A percentile compares a stretch with the other conserved stretches of the same genome.
phyloP scores from a whole-genome alignment of 2,888 invertebrate species.

The Fissipunctia ypsillon region DNA sequence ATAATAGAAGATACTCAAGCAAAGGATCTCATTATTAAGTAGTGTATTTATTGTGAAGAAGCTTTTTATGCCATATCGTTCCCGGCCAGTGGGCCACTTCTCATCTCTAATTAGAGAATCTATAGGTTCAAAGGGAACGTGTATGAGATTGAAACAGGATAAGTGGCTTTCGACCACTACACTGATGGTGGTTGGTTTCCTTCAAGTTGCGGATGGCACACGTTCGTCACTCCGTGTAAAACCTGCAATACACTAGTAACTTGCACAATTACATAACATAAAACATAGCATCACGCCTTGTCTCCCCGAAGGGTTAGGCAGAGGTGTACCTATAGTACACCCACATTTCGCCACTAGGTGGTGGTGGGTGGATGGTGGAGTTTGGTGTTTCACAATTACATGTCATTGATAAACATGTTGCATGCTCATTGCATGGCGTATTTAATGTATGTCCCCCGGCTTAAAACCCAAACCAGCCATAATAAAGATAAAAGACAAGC shows the following conservation, averaged over 20 bases:
- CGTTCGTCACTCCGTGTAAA: background rate
- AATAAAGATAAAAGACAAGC: conserved; percentile 6
- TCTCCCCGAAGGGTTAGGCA: no score
- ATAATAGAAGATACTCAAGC: conserved; percentile 14
- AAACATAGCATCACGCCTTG: no score
- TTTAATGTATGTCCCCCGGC: no score
- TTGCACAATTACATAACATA: no score
- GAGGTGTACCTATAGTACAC: no score
- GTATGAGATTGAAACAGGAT: conserved; percentile 3
- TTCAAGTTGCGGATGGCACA: no score
- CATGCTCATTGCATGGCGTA: no score
- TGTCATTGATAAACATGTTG: no score
- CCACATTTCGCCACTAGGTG: no score
- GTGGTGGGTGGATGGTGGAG: no score
- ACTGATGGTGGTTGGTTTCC: background rate
- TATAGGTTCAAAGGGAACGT: background rate
- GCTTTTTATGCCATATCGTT: background rate
- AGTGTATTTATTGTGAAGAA: conserved; percentile 51
- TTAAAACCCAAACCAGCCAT: background rate
- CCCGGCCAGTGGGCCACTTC: background rate
- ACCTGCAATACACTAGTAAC: no score
- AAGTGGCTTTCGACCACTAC: background rate
- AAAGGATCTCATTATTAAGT: conserved; percentile 59
- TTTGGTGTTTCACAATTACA: no score
- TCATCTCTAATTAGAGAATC: background rate